Conservation (phyloP, 37 sponge, comb jelly and placozoan genomes). For the Cladorhizidae sp. region DNA sequence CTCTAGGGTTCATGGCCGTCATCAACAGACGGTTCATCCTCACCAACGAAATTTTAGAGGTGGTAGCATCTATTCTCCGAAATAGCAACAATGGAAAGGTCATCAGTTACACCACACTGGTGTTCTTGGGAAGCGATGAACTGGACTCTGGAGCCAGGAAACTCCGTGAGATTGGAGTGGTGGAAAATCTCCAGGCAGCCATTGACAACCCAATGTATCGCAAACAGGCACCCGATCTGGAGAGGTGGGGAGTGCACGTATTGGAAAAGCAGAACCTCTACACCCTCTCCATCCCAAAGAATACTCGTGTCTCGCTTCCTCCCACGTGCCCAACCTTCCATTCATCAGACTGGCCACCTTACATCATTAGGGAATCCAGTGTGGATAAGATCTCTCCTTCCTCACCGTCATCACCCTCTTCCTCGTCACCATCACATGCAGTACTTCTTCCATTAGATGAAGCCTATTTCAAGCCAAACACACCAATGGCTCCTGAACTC, state of each 20-base stretch:
- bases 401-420: not conserved
- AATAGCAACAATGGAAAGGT: conserved; percentile 49
- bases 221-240: conserved; percentile 45
- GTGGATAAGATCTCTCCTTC: not conserved
- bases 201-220: conserved; percentile 31
- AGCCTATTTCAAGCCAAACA: conserved; percentile 12
- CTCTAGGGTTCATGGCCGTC: conserved; percentile 74
- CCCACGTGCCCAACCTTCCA: not conserved
- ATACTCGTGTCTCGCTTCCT: not conserved
- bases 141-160: conserved; percentile 39
- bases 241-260: conserved; percentile 64
- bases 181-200: conserved; percentile 14
- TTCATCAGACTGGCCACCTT: conserved; percentile 18
- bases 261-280: conserved; percentile 68
- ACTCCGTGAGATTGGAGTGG: conserved; percentile 35
- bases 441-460: conserved; percentile 40
- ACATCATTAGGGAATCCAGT: not conserved
- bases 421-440: not conserved
- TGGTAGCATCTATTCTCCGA: conserved; percentile 28
- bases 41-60: conserved; percentile 34
- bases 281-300: conserved; percentile 35
- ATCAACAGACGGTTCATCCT: conserved; percentile 50
- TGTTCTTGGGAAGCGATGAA: conserved; percentile 59
- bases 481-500: conserved; percentile 45
- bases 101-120: conserved; percentile 60